These are phyloP conservation scores for Dendrolimus punctatus DNA, from an alignment of 1,140 invertebrate genomes.

Conservation along the genomic window DNA sequence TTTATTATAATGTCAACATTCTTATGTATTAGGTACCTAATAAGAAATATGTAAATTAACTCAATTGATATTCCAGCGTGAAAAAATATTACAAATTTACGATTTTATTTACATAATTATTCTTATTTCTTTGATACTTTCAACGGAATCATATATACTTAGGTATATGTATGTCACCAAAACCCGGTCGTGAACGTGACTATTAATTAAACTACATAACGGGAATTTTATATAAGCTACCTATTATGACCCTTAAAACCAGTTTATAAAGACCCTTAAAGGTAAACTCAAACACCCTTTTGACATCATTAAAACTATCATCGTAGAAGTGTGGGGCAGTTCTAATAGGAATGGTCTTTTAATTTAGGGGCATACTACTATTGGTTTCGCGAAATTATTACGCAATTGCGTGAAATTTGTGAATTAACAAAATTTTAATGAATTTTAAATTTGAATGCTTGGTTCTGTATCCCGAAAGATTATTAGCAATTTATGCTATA, in stretches of 20 bases:
- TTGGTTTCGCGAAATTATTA: constrained; percentile 6
- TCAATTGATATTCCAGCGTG: too few species aligned
- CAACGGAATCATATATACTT: too few species aligned
- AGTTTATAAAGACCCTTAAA: constrained; percentile 9
- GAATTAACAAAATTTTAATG: background rate
- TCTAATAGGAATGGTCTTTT: constrained; percentile 41
- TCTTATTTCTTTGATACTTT: constrained; percentile 11
- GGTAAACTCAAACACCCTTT: constrained; percentile 12
- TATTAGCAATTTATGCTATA: too few species aligned
- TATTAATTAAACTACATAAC: constrained; percentile 37
- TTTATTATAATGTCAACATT: too few species aligned
- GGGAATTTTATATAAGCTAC: constrained; percentile 15
- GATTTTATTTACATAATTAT: constrained; percentile 16
- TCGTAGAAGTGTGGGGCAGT: constrained; percentile 29
- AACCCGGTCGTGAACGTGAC: constrained; percentile 14
- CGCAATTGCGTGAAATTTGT: background rate
- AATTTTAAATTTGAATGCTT: too few species aligned
- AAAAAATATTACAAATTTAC: too few species aligned
- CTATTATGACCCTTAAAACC: constrained; percentile 4
- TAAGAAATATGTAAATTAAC: too few species aligned
- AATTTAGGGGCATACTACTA: constrained; percentile 5
- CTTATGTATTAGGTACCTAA: too few species aligned
- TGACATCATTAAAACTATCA: constrained; percentile 15
- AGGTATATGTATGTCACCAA: too few species aligned
- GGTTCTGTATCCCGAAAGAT: too few species aligned